A percentile compares a stretch with the other conserved stretches of the same genome.
phyloP scores from a whole-genome alignment of 2,113 vertebrate genomes.

The Macquaria australasica region DNA sequence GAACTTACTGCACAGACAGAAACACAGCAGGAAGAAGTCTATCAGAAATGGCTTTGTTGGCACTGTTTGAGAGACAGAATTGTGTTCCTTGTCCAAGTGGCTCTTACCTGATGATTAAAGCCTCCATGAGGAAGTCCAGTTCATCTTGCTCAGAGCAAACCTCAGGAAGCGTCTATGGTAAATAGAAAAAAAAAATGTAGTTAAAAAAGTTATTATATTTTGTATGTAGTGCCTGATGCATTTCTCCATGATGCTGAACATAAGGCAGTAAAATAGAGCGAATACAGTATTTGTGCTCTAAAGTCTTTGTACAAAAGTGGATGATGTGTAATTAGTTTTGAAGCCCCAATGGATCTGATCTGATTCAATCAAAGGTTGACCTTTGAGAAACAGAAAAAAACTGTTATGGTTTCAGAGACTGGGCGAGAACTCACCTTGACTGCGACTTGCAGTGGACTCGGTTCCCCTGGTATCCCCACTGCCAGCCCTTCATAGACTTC shows the following conservation, averaged over 20 bases:
- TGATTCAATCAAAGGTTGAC: neutral
- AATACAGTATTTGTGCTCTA: neutral
- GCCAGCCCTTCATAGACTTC: conserved; percentile 99
- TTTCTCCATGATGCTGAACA: neutral
- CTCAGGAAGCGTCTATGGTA: conserved; percentile 93
- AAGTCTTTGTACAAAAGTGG: neutral
- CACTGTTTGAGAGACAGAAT: neutral
- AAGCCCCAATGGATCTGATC: neutral
- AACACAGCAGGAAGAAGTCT: neutral
- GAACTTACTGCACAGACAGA: conserved; percentile 90
- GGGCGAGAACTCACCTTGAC: conserved; percentile 90
- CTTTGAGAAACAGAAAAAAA: neutral
- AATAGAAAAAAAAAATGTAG: conserved; percentile 14
- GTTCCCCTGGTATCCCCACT: conserved; percentile 91
- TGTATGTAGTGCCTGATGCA: neutral
- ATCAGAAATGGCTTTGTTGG: conserved; percentile 1
- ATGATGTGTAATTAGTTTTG: neutral
- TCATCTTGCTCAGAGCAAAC: conserved; percentile 99
- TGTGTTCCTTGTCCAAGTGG: neutral
- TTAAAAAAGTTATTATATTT: too few species aligned
- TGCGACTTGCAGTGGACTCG: conserved; percentile 95
- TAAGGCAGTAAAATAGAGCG: neutral
- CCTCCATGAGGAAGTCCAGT: conserved; percentile 98
- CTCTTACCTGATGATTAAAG: conserved; percentile 96
- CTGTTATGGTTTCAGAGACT: neutral